A percentile compares a stretch with the other conserved stretches of the same genome.
Conservation (phyloP, 2,888 invertebrate genomes). For the Eupithecia insigniata region DNA sequence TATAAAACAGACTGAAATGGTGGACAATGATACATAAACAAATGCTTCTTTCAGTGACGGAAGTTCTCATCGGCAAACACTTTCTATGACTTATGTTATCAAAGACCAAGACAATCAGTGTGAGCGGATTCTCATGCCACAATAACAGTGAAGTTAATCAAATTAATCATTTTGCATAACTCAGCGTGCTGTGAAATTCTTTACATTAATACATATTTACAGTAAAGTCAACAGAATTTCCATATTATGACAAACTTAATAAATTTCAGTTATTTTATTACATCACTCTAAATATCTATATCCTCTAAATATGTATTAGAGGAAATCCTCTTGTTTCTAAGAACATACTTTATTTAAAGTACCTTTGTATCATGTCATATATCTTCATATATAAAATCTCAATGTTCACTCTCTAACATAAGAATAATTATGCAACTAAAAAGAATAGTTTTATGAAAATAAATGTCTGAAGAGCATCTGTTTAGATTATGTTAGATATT, state of each 20-base stretch:
- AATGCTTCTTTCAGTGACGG: too few relatives aligned
- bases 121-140: neutral
- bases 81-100: neutral
- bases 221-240: neutral
- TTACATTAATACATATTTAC: neutral
- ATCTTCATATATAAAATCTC: slow-evolving; percentile 31
- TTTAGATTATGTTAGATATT: neutral
- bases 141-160: neutral
- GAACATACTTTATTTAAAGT: slow-evolving; percentile 6
- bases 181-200: neutral
- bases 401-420: slow-evolving; percentile 19
- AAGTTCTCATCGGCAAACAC: too few relatives aligned
- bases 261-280: neutral
- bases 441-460: neutral
- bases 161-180: neutral
- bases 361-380: neutral
- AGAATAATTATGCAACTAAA: neutral
- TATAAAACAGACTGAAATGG: neutral
- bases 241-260: neutral
- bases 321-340: slow-evolving; percentile 6
- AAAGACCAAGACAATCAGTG: neutral
- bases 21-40: neutral
- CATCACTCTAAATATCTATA: neutral
- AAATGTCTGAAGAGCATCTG: neutral
- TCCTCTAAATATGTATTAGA: neutral